phyloP scores from a whole-genome alignment of 2,888 invertebrate species.

The Protodeltote pygarga region DNA sequence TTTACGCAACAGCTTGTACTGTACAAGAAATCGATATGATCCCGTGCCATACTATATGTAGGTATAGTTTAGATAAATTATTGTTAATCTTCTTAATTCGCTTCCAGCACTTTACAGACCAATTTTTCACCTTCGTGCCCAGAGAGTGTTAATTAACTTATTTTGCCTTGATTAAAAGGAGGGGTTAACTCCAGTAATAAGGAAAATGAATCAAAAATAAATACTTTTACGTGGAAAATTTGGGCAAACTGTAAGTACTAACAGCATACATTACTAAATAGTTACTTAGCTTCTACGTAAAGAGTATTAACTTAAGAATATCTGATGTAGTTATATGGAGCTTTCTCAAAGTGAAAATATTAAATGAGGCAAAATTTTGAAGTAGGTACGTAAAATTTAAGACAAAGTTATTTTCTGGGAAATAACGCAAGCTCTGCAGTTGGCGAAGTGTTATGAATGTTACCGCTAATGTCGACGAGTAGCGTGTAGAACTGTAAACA shows the following conservation, averaged over 20 bases:
- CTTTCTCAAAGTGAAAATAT: slow-evolving; percentile 10
- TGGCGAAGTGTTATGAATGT: slow-evolving; percentile 21
- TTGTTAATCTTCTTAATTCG: slow-evolving; percentile 38
- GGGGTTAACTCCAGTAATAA: slow-evolving; percentile 35
- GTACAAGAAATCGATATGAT: slow-evolving; percentile 28
- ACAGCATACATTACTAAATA: slow-evolving; percentile 1
- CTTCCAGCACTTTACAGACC: slow-evolving; percentile 44
- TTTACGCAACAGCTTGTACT: slow-evolving; percentile 51
- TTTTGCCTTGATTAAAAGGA: slow-evolving; percentile 46
- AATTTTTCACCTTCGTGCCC: slow-evolving; percentile 50
- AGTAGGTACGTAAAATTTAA: slow-evolving; percentile 8
- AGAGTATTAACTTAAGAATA: slow-evolving; percentile 16
- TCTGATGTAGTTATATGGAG: slow-evolving; percentile 9
- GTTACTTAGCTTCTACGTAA: slow-evolving; percentile 4
- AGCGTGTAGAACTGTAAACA: slow-evolving; percentile 5
- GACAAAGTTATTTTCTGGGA: slow-evolving; percentile 18
- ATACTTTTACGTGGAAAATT: slow-evolving; percentile 27
- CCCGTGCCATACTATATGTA: slow-evolving; percentile 15
- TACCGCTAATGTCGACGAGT: slow-evolving; percentile 26
- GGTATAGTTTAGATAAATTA: slow-evolving; percentile 34
- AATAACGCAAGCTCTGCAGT: slow-evolving; percentile 20
- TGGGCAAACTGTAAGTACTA: slow-evolving; percentile 1
- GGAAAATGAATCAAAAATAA: slow-evolving; percentile 44
- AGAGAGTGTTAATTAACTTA: slow-evolving; percentile 50
- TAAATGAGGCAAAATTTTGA: slow-evolving; percentile 13